These are phyloP conservation scores for Chlamydotis undulata DNA, from an alignment of 2,113 vertebrate species.

Conservation along the genomic window DNA sequence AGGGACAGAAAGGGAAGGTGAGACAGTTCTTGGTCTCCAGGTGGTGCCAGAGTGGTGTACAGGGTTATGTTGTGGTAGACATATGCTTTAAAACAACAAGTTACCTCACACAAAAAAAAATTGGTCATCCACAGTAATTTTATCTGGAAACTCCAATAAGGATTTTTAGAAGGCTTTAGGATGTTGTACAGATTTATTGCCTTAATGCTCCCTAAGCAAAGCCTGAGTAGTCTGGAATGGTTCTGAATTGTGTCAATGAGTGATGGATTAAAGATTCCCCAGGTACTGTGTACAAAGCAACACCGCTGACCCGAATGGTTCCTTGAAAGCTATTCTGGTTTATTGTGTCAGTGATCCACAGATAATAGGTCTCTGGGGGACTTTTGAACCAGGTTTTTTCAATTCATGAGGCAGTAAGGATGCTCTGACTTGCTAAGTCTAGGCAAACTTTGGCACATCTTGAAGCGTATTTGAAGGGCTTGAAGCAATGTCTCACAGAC, in stretches of 20 bases:
- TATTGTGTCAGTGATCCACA: slow-evolving; percentile 42
- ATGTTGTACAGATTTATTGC: neutral
- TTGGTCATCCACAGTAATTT: neutral
- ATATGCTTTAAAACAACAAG: neutral
- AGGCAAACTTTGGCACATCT: slow-evolving; percentile 9
- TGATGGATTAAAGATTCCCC: slow-evolving; percentile 1
- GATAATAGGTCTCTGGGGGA: slow-evolving; percentile 8
- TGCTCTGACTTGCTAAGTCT: slow-evolving; percentile 24
- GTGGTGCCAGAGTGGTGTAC: neutral
- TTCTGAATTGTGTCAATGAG: slow-evolving; percentile 5
- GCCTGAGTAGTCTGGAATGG: neutral
- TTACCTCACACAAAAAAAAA: neutral
- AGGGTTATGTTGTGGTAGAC: neutral
- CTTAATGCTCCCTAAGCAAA: neutral
- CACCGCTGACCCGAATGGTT: neutral
- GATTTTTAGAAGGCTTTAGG: neutral
- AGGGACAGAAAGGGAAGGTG: neutral
- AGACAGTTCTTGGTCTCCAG: neutral
- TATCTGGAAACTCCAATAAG: neutral
- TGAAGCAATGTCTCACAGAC: slow-evolving; percentile 11
- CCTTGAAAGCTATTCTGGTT: slow-evolving; percentile 45
- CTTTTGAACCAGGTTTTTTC: slow-evolving; percentile 28
- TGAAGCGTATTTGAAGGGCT: slow-evolving; percentile 6
- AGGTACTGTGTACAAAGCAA: neutral
- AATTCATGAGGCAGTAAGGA: neutral